Base-by-base conservation (phyloP, 1,140 invertebrate species). In the Tetramorium parvispinum region DNA sequence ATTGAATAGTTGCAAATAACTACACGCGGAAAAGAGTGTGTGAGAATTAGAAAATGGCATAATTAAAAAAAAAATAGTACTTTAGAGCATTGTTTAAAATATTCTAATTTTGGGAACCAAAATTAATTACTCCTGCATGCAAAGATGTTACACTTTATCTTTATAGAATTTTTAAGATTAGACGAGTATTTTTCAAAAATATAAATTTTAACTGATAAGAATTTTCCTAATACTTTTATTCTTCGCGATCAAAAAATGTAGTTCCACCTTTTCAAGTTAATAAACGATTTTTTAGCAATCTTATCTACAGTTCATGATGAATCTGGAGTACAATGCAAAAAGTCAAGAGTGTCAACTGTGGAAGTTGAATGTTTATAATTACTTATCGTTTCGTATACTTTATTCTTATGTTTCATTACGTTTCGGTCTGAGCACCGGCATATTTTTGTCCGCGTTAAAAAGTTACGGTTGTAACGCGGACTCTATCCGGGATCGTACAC, bases 361-460 rank as follows among this genome's bases (percentile, higher is more conserved):
- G 37, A 43, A 43, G 8, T 51, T 55, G 10, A 3, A 55, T 81
- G 70, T 0, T 81, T 59, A 21, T 40, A 75, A 46, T 61, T 59
- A 59, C n/a, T 70, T 46, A 46, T 83, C 16, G 59, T 61, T 73
- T 21, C n/a, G n/a, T 8, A 21, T 13, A 37, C 37, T 70, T 59
- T 59, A 59, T 59, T 16, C 18, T 57, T 59, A 46, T 49, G n/a
- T 32, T 73, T 75, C 27, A 37, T 75, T 73, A 37, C 24, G 11
- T 40, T 53, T 79, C n/a, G 27, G 24, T 46, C 24, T n/a, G 18
- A 32, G 32, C 61, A 13, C 27, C n/a, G 32, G 46, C 76, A 66
- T 78, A 78, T 21, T 82, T 75, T 32, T 59, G 55, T 13, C 55
- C 13, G 21, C 24, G 53, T 83, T 83, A 59, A 75, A 83, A 75